phyloP scores from a whole-genome alignment of 2,113 vertebrate species.

The Fukomys damarensis region DNA sequence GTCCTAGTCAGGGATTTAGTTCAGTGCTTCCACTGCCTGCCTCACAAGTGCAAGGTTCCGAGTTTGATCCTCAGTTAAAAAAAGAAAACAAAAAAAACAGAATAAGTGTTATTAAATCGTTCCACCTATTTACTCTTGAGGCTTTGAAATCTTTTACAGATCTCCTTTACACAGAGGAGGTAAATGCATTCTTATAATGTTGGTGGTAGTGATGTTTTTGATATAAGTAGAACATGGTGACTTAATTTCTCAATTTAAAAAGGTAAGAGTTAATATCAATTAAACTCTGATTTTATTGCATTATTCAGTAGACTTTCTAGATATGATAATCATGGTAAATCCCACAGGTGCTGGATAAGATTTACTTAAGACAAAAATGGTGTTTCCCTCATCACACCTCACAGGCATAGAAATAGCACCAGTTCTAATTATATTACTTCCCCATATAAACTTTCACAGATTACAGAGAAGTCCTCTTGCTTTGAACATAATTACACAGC shows the following conservation, averaged over 20 bases:
- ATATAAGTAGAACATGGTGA: constrained; percentile 11
- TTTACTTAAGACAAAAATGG: background rate
- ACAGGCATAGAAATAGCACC: background rate
- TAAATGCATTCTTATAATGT: background rate
- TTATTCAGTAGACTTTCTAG: background rate
- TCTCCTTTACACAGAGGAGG: background rate
- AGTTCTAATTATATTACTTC: constrained; percentile 31
- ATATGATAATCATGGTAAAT: background rate
- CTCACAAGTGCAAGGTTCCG: no score
- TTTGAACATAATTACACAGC: constrained; percentile 55
- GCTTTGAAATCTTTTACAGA: background rate
- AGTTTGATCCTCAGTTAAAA: no score
- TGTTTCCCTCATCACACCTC: background rate
- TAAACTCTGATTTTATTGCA: background rate
- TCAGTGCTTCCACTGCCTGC: no score
- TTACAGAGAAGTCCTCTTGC: background rate
- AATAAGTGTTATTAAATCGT: background rate
- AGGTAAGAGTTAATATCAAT: background rate
- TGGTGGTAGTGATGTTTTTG: background rate
- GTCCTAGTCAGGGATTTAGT: no score
- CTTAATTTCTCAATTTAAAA: constrained; percentile 50
- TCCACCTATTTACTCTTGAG: background rate
- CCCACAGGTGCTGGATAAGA: background rate
- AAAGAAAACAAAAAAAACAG: no score
- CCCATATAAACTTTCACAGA: background rate